Conservation (phyloP, 2,113 vertebrate species). For the Rhea americana region DNA sequence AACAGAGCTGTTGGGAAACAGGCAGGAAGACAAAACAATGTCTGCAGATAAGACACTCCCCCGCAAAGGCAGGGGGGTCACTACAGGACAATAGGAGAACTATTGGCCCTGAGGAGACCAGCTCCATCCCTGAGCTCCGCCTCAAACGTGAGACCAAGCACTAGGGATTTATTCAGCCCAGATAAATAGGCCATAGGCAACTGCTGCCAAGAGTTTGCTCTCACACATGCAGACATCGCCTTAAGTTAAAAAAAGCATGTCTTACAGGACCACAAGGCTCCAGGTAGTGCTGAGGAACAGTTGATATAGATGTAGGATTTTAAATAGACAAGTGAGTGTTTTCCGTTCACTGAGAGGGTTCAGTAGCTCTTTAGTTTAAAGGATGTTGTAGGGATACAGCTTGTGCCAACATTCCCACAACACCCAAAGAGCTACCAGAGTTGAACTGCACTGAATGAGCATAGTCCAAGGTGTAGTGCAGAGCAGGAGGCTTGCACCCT, state of each 20-base stretch:
- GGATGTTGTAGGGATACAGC: neutral
- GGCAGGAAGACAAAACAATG: constrained; percentile 59
- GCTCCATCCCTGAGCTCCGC: neutral
- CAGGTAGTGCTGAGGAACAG: no score
- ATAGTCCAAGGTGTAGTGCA: no score
- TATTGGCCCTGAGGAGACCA: accelerated
- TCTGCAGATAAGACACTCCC: constrained; percentile 29
- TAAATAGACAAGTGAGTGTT: no score
- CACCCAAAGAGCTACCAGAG: no score
- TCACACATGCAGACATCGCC: neutral
- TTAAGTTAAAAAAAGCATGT: neutral
- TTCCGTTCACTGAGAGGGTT: neutral
- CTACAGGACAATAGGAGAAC: neutral
- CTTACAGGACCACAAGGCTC: neutral
- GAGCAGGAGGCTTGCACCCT: no score
- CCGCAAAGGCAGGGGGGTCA: neutral
- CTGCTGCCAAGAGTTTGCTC: constrained; percentile 4
- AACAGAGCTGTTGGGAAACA: constrained; percentile 40
- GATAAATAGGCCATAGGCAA: neutral
- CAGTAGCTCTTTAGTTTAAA: neutral
- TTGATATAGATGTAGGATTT: no score
- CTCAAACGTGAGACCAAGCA: neutral
- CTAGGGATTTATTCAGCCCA: neutral
- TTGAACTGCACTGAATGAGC: no score
- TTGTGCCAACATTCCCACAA: neutral